phyloP scores from a whole-genome alignment of 2,888 invertebrate genomes.

The Drosophila tanythrix region DNA sequence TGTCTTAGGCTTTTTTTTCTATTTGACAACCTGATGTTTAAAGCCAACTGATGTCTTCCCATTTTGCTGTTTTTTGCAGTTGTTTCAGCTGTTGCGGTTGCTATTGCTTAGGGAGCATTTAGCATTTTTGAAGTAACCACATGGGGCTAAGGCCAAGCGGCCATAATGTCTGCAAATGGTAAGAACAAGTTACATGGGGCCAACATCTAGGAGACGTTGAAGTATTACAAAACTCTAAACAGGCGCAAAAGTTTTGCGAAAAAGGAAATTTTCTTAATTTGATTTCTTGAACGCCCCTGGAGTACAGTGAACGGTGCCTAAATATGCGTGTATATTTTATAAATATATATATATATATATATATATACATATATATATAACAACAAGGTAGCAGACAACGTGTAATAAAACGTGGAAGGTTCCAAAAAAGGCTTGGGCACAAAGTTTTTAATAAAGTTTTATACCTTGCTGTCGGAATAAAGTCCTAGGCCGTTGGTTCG shows the following conservation, averaged over 20 bases:
- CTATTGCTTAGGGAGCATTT: slow-evolving; percentile 81
- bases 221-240: slow-evolving; percentile 76
- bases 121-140: slow-evolving; percentile 81
- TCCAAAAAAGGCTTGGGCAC: slow-evolving; percentile 67
- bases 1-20: slow-evolving; percentile 25
- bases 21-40: slow-evolving; percentile 50
- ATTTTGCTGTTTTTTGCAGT: slow-evolving; percentile 29
- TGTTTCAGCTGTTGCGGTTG: slow-evolving; percentile 60
- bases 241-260: slow-evolving; percentile 64
- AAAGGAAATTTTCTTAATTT: slow-evolving; percentile 79
- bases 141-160: slow-evolving; percentile 73
- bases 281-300: slow-evolving; percentile 77
- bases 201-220: slow-evolving; percentile 43
- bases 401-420: slow-evolving; percentile 46
- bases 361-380: slow-evolving; percentile 1
- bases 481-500: slow-evolving; percentile 5
- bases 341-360: slow-evolving; percentile 43
- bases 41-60: slow-evolving; percentile 45
- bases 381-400: slow-evolving; percentile 44
- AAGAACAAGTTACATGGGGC: slow-evolving; percentile 53
- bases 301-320: slow-evolving; percentile 60
- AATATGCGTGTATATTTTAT: slow-evolving; percentile 72
- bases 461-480: slow-evolving; percentile 51
- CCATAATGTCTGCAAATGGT: slow-evolving; percentile 52
- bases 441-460: slow-evolving; percentile 82